Percentiles rank a stretch among this genome's conserved stretches.
phyloP scores from a whole-genome alignment of 35 echinoderm and acorn worm genomes.

The Ptychodera flava region DNA sequence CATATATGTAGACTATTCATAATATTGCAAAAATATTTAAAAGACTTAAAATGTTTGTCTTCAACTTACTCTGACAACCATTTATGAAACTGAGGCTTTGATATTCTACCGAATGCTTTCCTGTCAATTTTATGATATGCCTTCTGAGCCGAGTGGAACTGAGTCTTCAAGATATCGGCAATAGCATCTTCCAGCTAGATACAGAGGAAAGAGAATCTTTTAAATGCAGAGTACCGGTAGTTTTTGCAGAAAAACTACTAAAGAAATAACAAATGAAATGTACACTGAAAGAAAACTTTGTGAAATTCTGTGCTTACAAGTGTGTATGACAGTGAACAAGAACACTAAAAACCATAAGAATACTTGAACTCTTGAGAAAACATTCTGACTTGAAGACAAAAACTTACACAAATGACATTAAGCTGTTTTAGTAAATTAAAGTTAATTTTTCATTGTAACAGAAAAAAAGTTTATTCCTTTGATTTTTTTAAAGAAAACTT shows the following conservation, averaged over 20 bases:
- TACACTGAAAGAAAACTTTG: background rate
- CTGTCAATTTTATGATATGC: conserved; percentile 63
- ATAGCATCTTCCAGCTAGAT: conserved; percentile 54
- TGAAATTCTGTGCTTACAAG: conserved; percentile 49
- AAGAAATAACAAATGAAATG: background rate
- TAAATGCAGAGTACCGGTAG: background rate
- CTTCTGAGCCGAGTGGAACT: conserved; percentile 49
- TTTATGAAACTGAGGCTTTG: conserved; percentile 77
- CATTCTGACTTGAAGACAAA: too few relatives aligned
- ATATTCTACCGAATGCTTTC: conserved; percentile 61
- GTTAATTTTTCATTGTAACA: too few relatives aligned
- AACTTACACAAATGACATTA: too few relatives aligned
- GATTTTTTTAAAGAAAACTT: too few relatives aligned
- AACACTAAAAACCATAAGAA: too few relatives aligned
- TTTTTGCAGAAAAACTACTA: background rate
- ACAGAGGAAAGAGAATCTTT: background rate
- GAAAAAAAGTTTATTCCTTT: too few relatives aligned
- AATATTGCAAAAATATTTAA: too few relatives aligned
- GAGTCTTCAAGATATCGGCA: conserved; percentile 42
- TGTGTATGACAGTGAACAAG: too few relatives aligned
- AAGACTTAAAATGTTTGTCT: too few relatives aligned
- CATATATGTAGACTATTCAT: too few relatives aligned
- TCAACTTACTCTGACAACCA: conserved; percentile 84
- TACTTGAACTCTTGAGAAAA: too few relatives aligned
- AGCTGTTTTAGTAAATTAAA: too few relatives aligned